These are phyloP conservation scores for Amblyteles armatorius DNA, from an alignment of 2,888 invertebrate species.

Conservation along the genomic window DNA sequence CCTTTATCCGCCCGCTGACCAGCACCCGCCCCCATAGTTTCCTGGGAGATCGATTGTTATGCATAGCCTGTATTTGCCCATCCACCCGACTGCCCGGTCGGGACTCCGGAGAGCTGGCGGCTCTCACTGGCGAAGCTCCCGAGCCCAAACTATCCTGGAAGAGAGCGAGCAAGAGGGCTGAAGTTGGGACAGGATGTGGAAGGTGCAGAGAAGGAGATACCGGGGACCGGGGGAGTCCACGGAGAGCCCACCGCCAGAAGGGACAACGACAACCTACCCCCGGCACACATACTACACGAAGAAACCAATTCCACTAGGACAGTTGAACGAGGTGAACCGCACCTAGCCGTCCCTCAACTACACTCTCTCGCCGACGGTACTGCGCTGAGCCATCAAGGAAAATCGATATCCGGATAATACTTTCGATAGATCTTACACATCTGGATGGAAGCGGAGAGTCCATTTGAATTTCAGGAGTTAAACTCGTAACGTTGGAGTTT, in stretches of 20 bases:
- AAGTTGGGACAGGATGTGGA: conserved; percentile 43
- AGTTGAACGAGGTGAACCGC: conserved; percentile 66
- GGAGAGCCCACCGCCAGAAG: conserved; percentile 73
- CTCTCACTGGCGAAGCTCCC: conserved; percentile 32
- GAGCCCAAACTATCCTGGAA: conserved; percentile 56
- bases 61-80: conserved; percentile 85
- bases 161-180: conserved; percentile 47
- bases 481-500: not conserved
- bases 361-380: conserved; percentile 39
- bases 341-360: conserved; percentile 46
- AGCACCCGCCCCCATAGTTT: conserved; percentile 83
- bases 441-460: not conserved
- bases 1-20: conserved; percentile 82
- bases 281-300: conserved; percentile 76
- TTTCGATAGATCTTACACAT: conserved; percentile 56
- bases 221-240: conserved; percentile 29
- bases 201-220: conserved; percentile 45
- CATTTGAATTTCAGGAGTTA: not conserved
- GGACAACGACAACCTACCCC: conserved; percentile 69
- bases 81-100: conserved; percentile 74
- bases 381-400: conserved; percentile 44
- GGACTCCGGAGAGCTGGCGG: conserved; percentile 47
- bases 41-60: conserved; percentile 85
- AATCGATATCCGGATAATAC: conserved; percentile 63
- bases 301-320: conserved; percentile 78